Percentiles rank a stretch among this genome's conserved stretches.
Evolutionary conservation across 2,888 invertebrate species (phyloP).

Genomic region (Polymixis flavicincta): DNA sequence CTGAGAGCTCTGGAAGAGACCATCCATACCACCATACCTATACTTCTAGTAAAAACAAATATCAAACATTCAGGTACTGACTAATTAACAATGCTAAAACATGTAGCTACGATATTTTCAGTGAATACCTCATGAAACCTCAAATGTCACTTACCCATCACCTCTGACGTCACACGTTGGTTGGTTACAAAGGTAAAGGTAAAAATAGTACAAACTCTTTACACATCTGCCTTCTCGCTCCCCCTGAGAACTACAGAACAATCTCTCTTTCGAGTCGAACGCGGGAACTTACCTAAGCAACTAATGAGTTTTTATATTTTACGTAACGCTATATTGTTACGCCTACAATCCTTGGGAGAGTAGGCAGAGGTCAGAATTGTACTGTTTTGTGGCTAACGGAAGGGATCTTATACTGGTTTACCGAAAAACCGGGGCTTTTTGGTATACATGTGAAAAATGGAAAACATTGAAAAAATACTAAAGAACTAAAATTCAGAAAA

Average conservation of each 20-base stretch:
- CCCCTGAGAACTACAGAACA: conserved; percentile 60
- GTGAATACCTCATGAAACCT: conserved; percentile 41
- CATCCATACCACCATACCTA: no score
- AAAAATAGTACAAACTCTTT: conserved; percentile 60
- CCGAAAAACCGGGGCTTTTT: background rate
- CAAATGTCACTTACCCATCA: conserved; percentile 57
- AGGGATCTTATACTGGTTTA: background rate
- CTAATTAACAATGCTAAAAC: conserved; percentile 22
- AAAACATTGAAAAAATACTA: background rate
- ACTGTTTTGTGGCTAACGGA: background rate
- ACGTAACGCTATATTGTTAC: conserved; percentile 55
- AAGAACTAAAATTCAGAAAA: background rate
- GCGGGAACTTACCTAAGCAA: conserved; percentile 60
- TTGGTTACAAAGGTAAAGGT: conserved; percentile 56
- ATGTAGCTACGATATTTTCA: conserved; percentile 37
- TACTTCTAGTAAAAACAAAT: background rate
- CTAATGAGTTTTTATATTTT: conserved; percentile 62
- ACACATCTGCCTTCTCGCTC: conserved; percentile 54
- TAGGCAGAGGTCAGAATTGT: conserved; percentile 45
- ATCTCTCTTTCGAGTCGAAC: conserved; percentile 60
- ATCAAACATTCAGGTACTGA: background rate
- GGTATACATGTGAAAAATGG: background rate
- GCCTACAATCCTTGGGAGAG: conserved; percentile 48
- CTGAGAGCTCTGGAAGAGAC: background rate
- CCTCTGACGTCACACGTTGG: conserved; percentile 47